These are phyloP conservation scores for Byasa hedistus DNA, from an alignment of 2,888 invertebrate species.

Conservation along the genomic window DNA sequence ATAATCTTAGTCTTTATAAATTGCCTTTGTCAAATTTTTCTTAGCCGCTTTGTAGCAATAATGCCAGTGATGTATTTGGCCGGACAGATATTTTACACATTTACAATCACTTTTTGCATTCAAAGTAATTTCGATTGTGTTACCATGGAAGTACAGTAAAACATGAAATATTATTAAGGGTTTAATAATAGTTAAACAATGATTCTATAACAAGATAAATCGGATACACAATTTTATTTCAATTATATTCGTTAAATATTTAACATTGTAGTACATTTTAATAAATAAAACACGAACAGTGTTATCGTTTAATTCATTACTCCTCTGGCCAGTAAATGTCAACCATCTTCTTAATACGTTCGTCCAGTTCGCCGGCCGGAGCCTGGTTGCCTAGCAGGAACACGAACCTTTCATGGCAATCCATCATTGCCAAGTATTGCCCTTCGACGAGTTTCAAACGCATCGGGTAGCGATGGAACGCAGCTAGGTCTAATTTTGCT, in stretches of 20 bases:
- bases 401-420: slow-evolving; percentile 64
- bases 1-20: too few relatives aligned
- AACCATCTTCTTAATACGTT: slow-evolving; percentile 56
- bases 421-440: slow-evolving; percentile 65
- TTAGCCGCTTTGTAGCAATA: too few relatives aligned
- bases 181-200: too few relatives aligned
- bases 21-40: too few relatives aligned
- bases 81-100: too few relatives aligned
- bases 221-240: not conserved
- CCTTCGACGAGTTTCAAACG: slow-evolving; percentile 58
- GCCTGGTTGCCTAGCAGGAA: slow-evolving; percentile 60
- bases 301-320: slow-evolving; percentile 22
- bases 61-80: too few relatives aligned
- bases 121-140: too few relatives aligned
- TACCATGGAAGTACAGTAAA: too few relatives aligned
- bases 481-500: slow-evolving; percentile 57
- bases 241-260: not conserved
- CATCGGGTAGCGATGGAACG: slow-evolving; percentile 64
- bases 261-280: not conserved
- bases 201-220: not conserved
- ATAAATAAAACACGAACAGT: slow-evolving; percentile 4
- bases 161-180: too few relatives aligned
- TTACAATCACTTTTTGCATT: too few relatives aligned
- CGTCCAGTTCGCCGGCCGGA: slow-evolving; percentile 51
- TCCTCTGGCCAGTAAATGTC: slow-evolving; percentile 61